Percentiles rank a stretch among this genome's conserved stretches.
phyloP scores from a whole-genome alignment of 2,113 vertebrate genomes.

The Cyprinodon tularosa region DNA sequence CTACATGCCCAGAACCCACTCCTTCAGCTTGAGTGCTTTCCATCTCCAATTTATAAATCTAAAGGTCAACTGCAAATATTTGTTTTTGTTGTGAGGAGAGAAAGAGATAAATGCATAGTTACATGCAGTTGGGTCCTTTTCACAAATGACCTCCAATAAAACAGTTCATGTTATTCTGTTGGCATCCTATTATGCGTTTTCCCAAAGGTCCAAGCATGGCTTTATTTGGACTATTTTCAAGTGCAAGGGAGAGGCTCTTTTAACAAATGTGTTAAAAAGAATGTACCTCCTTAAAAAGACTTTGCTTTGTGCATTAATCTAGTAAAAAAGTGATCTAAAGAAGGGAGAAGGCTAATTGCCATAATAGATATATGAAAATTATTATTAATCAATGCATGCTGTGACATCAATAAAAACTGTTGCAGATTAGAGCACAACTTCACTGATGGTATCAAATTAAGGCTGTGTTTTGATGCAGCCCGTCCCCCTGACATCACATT shows the following conservation, averaged over 20 bases:
- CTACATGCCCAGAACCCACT: neutral
- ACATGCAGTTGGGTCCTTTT: neutral
- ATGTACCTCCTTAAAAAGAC: neutral
- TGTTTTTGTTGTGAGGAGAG: neutral
- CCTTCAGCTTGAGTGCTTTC: conserved; percentile 5
- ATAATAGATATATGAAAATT: no score
- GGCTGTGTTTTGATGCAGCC: no score
- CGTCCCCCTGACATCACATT: no score
- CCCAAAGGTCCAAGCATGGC: neutral
- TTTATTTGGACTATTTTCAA: neutral
- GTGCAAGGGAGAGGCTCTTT: neutral
- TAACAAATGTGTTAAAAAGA: neutral
- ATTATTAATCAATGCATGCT: no score
- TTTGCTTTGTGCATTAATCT: no score
- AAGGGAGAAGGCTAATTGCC: no score
- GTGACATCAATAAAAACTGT: no score
- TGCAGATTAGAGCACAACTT: no score
- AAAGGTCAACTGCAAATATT: conserved; percentile 3
- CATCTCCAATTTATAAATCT: neutral
- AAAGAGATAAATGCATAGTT: neutral
- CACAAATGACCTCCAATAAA: neutral
- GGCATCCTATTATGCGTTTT: neutral
- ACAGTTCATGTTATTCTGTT: neutral
- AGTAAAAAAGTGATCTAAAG: no score
- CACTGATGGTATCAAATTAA: no score